phyloP scores from a whole-genome alignment of 2,113 vertebrate genomes.

The Delphinus delphis region DNA sequence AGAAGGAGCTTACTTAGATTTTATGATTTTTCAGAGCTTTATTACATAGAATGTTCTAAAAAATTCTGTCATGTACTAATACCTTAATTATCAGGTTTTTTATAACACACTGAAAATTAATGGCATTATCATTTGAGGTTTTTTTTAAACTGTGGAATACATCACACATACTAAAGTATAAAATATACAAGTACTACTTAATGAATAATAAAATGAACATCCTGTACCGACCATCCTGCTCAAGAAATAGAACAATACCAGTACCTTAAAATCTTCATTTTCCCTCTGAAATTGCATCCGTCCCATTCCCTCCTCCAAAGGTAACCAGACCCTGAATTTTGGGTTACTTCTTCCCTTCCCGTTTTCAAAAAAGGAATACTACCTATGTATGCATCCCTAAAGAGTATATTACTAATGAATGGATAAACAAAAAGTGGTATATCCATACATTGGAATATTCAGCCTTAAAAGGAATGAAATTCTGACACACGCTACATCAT shows the following conservation, averaged over 20 bases:
- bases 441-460: not conserved
- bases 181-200: not conserved
- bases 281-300: not conserved
- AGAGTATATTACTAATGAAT: not conserved
- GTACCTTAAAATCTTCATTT: not conserved
- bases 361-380: not conserved
- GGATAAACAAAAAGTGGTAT: not conserved
- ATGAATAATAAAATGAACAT: slow-evolving; percentile 8
- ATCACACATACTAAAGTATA: not conserved
- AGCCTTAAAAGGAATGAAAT: not conserved
- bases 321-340: not conserved
- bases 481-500: not conserved
- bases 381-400: not conserved
- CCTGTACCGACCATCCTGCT: not conserved
- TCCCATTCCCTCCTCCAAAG: not conserved
- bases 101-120: not conserved
- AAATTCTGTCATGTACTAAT: not conserved
- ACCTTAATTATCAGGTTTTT: not conserved
- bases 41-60: slow-evolving; percentile 19
- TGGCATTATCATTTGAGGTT: not conserved
- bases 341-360: not conserved
- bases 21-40: slow-evolving; percentile 16
- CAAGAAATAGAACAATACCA: not conserved
- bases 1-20: not conserved
- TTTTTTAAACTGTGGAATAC: not conserved